Conservation (phyloP, 2,797 vertebrate species). For the Nyctalus aviator region DNA sequence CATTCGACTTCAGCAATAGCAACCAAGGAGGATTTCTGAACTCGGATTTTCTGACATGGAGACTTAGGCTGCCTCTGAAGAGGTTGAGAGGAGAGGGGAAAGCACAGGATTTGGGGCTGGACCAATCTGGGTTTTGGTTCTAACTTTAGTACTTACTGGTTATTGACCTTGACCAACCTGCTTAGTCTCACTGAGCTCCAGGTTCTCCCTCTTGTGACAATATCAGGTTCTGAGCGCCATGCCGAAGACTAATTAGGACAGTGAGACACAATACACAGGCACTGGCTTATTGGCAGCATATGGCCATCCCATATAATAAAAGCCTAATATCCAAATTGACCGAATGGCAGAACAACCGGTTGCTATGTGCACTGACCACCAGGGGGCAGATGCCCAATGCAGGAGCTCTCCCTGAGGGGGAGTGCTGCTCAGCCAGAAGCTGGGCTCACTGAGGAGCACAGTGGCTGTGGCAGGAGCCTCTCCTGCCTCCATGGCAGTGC, state of each 20-base stretch:
- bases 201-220: not conserved
- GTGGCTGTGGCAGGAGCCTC: too few species aligned
- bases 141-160: not conserved
- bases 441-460: too few species aligned
- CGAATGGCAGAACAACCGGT: fast-evolving
- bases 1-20: not conserved
- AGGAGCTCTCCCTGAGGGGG: too few species aligned
- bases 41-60: not conserved
- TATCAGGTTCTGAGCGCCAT: not conserved
- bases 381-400: too few species aligned
- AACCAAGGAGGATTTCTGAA: not conserved
- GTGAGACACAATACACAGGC: not conserved
- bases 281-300: too few species aligned
- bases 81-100: not conserved
- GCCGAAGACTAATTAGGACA: not conserved
- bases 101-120: not conserved
- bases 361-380: too few species aligned
- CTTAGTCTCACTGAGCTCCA: not conserved
- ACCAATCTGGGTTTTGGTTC: not conserved
- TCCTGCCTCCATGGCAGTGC: too few species aligned
- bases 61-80: not conserved
- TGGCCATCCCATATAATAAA: too few species aligned
- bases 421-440: too few species aligned
- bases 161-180: not conserved
- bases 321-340: too few species aligned